Conservation (phyloP, 2,888 invertebrate species). For the Lamellibrachia columna region DNA sequence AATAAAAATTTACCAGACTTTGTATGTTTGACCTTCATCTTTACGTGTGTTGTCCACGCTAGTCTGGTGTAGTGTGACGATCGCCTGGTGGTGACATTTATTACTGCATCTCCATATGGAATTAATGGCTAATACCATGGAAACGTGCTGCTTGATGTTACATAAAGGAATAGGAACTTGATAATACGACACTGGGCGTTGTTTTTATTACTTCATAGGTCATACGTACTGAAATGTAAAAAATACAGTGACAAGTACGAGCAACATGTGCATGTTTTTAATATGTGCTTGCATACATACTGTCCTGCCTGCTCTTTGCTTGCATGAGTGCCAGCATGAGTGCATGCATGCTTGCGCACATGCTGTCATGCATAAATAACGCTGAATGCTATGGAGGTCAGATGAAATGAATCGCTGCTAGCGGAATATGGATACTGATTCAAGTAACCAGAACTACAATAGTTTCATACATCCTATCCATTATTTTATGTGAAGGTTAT, state of each 20-base stretch:
- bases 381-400: not conserved
- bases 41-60: not conserved
- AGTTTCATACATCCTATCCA: not conserved
- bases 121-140: not conserved
- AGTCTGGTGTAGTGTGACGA: not conserved
- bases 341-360: not conserved
- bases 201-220: not conserved
- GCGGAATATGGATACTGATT: not conserved
- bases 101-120: not conserved
- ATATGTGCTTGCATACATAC: not conserved
- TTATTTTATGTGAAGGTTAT: not conserved
- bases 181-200: not conserved
- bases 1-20: no score
- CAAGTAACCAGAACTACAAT: not conserved
- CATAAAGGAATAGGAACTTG: not conserved
- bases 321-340: not conserved
- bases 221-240: not conserved
- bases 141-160: not conserved
- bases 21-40: no score
- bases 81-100: not conserved
- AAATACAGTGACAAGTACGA: not conserved
- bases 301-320: not conserved
- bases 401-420: not conserved
- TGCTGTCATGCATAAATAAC: not conserved
- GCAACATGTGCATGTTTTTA: not conserved